Evolutionary conservation across 2,888 invertebrate species (phyloP), one percentile per base, ranked within the genome.

Genomic region (Pycnomerus fuliginosus): DNA sequence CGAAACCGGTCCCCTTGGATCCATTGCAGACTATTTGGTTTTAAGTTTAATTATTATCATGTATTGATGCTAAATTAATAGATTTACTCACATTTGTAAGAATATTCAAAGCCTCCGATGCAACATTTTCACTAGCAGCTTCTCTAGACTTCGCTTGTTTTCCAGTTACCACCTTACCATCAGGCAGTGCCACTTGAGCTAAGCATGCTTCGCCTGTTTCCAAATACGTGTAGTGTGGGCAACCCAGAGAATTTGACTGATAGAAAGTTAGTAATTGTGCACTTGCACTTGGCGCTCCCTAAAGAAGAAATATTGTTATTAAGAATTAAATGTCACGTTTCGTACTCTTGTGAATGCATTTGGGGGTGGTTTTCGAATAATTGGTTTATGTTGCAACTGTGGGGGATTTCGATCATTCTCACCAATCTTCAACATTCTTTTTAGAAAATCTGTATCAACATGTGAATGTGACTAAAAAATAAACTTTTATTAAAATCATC

Each of bases 51-150:
- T n/a, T n/a, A n/a, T n/a, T n/a, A n/a, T n/a, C n/a, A n/a, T n/a
- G n/a, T n/a, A n/a, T n/a, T n/a, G n/a, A n/a, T n/a, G n/a, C n/a
- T n/a, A n/a, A n/a, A n/a, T n/a, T n/a, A n/a, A n/a, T n/a, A n/a
- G n/a, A n/a, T n/a, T n/a, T n/a, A n/a, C n/a, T n/a, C n/a, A n/a
- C n/a, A n/a, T n/a, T n/a, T 57, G 45, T 29, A 13, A 68, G 47
- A n/a, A 53, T 38, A 13, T 56, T 40, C 13, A 74, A 52, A 8
- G 63, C 72, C 42, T 68, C 65, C 11, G 61, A 62, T 0, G 77
- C 76, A 1, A 70, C 75, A 48, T 62, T 72, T 50, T 76, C 76
- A 3, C 73, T 71, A 1, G 77, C 81, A 47, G 75, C 72, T 34
- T 74, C 74, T 38, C 71, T 70, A 15, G 65, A 71, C 2, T 53